A percentile compares a stretch with the other conserved stretches of the same genome.
phyloP scores from a whole-genome alignment of 2,797 vertebrate genomes.

The Trichosurus vulpecula region DNA sequence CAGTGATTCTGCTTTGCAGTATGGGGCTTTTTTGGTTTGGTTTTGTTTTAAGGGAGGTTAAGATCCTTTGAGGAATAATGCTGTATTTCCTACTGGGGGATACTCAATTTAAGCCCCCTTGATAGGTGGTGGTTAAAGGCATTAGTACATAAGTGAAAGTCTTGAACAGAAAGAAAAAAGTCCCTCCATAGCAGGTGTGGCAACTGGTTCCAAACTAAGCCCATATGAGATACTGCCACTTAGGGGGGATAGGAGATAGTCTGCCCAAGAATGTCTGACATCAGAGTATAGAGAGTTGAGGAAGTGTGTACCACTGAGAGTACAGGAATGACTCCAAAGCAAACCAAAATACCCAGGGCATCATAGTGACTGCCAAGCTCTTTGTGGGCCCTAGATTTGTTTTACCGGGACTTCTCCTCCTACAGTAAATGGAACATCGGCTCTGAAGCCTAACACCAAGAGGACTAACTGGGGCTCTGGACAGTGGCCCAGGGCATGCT shows the following conservation, averaged over 20 bases:
- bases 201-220: neutral
- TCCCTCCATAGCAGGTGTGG: neutral
- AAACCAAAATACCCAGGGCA: neutral
- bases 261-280: neutral
- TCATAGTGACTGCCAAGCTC: no score
- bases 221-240: neutral
- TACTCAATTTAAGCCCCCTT: neutral
- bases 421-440: neutral
- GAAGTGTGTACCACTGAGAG: neutral
- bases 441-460: no score
- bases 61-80: neutral
- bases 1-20: no score
- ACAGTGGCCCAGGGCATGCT: neutral
- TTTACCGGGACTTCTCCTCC: no score
- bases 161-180: neutral
- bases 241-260: neutral
- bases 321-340: neutral
- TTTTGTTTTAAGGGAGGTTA: conserved; percentile 10
- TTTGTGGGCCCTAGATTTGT: no score
- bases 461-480: no score
- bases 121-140: neutral
- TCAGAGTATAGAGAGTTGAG: neutral
- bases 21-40: neutral
- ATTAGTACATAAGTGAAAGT: neutral
- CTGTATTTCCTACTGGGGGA: neutral